phyloP scores from a whole-genome alignment of 2,888 invertebrate genomes.

The Thymelicus lineola region DNA sequence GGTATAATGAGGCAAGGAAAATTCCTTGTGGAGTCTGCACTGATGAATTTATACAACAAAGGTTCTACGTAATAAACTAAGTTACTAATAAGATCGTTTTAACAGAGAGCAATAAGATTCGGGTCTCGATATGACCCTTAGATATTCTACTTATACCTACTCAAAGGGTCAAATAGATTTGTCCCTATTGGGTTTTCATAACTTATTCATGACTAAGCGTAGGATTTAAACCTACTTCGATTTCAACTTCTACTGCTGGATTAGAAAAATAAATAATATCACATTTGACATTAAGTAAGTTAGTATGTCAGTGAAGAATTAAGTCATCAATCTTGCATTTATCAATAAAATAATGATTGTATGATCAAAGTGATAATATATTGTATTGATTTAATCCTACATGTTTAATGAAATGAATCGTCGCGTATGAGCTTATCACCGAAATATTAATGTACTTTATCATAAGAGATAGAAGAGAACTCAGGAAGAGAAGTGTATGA shows the following conservation, averaged over 20 bases:
- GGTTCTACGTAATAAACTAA: neutral
- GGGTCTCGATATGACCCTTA: neutral
- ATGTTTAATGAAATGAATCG: neutral
- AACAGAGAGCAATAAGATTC: neutral
- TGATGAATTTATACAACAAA: neutral
- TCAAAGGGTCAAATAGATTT: neutral
- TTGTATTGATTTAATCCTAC: constrained; percentile 2
- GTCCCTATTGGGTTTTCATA: neutral
- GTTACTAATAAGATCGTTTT: neutral
- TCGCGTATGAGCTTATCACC: neutral
- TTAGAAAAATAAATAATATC: constrained; percentile 33
- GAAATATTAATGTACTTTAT: constrained; percentile 2
- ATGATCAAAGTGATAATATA: constrained; percentile 22
- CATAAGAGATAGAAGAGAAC: constrained; percentile 1
- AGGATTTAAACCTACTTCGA: neutral
- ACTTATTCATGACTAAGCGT: neutral
- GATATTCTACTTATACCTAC: neutral
- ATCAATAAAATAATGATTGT: constrained; percentile 31
- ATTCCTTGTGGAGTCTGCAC: too few relatives aligned
- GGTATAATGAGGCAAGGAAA: too few relatives aligned
- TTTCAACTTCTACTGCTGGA: neutral
- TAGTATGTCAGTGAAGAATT: constrained; percentile 38
- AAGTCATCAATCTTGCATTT: constrained; percentile 39
- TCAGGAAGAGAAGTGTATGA: neutral
- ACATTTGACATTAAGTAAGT: constrained; percentile 37